Conservation (phyloP, 2,888 invertebrate species). For the Neoitamus cyanurus region DNA sequence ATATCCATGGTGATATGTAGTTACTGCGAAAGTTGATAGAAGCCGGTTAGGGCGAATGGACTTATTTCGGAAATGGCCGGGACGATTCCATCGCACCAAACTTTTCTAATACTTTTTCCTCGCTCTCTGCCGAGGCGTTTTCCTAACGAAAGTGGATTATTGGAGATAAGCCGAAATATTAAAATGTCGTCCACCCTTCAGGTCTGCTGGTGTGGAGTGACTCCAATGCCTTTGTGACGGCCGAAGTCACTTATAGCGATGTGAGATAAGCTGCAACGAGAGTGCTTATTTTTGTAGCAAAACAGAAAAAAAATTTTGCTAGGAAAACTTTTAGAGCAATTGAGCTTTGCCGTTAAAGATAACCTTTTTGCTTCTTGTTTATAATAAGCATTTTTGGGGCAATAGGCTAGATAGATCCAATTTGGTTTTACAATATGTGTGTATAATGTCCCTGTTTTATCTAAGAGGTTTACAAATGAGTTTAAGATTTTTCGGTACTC, state of each 20-base stretch:
- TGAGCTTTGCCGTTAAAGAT: neutral
- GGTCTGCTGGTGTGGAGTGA: neutral
- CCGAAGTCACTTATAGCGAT: neutral
- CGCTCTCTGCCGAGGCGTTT: neutral
- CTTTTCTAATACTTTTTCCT: neutral
- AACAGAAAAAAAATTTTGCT: neutral
- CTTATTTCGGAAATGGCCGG: constrained; percentile 22
- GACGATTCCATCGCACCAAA: constrained; percentile 18
- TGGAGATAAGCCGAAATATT: constrained; percentile 1
- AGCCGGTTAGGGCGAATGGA: constrained; percentile 14
- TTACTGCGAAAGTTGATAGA: constrained; percentile 26
- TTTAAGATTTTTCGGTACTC: too few species aligned
- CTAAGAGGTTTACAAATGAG: too few species aligned
- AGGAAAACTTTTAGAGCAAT: neutral
- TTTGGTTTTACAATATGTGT: too few species aligned
- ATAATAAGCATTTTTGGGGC: too few species aligned
- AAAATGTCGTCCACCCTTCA: neutral
- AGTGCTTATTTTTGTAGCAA: neutral
- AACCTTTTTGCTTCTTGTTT: neutral
- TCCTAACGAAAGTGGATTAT: neutral
- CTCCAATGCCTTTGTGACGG: neutral
- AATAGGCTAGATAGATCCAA: too few species aligned
- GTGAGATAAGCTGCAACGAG: neutral
- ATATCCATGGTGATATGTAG: constrained; percentile 35
- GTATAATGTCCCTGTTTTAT: too few species aligned